Base-by-base conservation (phyloP, 2,113 vertebrate species). In the Seriola aureovittata region DNA sequence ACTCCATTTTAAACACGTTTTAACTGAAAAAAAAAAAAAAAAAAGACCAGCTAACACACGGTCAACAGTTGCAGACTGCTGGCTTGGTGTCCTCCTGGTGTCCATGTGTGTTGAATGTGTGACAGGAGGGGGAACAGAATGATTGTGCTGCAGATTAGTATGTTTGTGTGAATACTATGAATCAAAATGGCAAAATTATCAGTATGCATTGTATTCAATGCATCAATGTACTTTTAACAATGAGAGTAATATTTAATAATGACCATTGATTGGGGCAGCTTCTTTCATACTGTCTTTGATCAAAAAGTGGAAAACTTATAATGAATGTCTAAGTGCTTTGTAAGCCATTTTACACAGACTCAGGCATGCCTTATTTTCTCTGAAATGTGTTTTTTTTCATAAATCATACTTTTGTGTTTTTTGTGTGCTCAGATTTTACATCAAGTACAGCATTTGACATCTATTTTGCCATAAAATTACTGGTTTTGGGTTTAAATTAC, bases 381-480 rank as follows among this genome's bases (percentile, higher is more conserved):
- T 25, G 16, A 65, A 32, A 57, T 57, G 42, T 25, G 70, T 55
- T 40, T 83, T 68, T 40, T n/a, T 54, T 54, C 5, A 0, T 48
- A 23, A 7, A 36, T 36, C 1, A n/a, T 6, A 29, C 50, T 38
- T 57, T 40, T 14, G n/a, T 25, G 21, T 34, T 14, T 44, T 32
- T 40, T 36, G 14, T 36, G 14, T 38, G 16, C 21, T 69, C 34
- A 70, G 65, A 68, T 50, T 14, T 29, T 44, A 12, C 12, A 80
- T 34, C 40, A 64, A 46, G 4, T 54, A 62, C 50, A 59, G 19
- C 9, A 57, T 57, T 88, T 81, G 8, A 79, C 19, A 52, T 65
- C 38, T 14, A 57, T 13, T 65, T 2, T 17, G 13, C 6, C 40
- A 48, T 48, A 64, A 34, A 65, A 59, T 55, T 0, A 80, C 16